Conservation (phyloP, 2,797 vertebrate genomes). For the Myripristis murdjan region DNA sequence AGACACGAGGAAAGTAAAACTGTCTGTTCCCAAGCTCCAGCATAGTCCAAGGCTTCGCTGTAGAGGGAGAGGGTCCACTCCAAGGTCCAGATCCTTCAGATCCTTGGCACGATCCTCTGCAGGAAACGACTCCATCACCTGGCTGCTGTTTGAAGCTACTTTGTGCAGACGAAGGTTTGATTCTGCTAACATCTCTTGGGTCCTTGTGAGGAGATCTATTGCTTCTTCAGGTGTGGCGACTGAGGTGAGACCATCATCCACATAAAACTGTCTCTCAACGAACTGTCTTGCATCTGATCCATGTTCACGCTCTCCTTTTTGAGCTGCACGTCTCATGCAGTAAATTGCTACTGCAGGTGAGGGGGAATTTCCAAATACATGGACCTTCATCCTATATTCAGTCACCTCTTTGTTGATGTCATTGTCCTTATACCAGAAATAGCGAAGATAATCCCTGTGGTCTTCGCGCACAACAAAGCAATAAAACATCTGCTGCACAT, state of each 20-base stretch:
- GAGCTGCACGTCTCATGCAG: conserved; percentile 5
- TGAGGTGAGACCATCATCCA: conserved; percentile 11
- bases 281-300: conserved; percentile 1
- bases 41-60: background rate
- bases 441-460: background rate
- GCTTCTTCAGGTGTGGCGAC: conserved; percentile 3
- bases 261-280: conserved; percentile 2
- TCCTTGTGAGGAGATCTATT: background rate
- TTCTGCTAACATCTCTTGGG: background rate
- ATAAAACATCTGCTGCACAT: conserved; percentile 19
- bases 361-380: conserved; percentile 9
- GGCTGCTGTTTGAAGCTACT: background rate
- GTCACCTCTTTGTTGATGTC: background rate
- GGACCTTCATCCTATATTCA: conserved; percentile 20
- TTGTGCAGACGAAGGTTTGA: conserved; percentile 24
- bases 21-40: conserved; percentile 17
- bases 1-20: conserved; percentile 39
- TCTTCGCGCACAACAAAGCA: background rate
- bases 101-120: background rate
- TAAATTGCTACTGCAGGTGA: conserved; percentile 14
- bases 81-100: conserved; percentile 8
- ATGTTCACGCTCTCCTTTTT: background rate
- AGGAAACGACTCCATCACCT: conserved; percentile 14
- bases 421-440: conserved; percentile 12
- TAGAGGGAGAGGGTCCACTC: background rate